These are phyloP conservation scores for Pteruthius melanotis DNA, from an alignment of 2,113 vertebrate species.

Conservation along the genomic window DNA sequence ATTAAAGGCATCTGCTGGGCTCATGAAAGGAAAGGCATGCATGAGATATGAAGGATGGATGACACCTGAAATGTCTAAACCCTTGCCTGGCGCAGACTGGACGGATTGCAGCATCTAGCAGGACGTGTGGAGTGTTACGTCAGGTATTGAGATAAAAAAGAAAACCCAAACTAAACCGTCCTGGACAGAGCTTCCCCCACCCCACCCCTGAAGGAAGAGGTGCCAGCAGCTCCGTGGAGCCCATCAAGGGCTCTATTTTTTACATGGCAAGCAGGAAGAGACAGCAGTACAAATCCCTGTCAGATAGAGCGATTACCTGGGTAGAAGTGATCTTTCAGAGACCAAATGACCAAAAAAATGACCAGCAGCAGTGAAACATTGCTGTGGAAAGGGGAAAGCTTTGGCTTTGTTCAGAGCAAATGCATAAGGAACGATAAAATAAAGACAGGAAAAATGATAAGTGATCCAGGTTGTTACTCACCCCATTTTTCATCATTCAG, in stretches of 20 bases:
- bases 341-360: not conserved
- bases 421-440: not conserved
- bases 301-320: not conserved
- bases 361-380: not conserved
- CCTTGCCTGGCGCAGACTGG: not conserved
- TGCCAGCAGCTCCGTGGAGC: not conserved
- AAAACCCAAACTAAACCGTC: not conserved
- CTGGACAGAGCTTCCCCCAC: not conserved
- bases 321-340: not conserved
- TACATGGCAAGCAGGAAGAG: not conserved
- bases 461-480: not conserved
- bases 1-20: slow-evolving; percentile 68
- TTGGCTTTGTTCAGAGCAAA: not conserved
- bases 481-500: slow-evolving; percentile 11
- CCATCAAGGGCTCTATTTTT: not conserved
- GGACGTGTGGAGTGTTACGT: slow-evolving; percentile 23
- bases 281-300: not conserved
- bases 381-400: not conserved
- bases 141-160: slow-evolving; percentile 40
- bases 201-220: not conserved
- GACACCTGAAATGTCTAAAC: slow-evolving; percentile 49
- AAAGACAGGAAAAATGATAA: not conserved
- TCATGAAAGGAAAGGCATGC: slow-evolving; percentile 24
- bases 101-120: not conserved
- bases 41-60: slow-evolving; percentile 55